Evolutionary conservation across 2,888 invertebrate species (phyloP).

Genomic region (Brachycybe producta): DNA sequence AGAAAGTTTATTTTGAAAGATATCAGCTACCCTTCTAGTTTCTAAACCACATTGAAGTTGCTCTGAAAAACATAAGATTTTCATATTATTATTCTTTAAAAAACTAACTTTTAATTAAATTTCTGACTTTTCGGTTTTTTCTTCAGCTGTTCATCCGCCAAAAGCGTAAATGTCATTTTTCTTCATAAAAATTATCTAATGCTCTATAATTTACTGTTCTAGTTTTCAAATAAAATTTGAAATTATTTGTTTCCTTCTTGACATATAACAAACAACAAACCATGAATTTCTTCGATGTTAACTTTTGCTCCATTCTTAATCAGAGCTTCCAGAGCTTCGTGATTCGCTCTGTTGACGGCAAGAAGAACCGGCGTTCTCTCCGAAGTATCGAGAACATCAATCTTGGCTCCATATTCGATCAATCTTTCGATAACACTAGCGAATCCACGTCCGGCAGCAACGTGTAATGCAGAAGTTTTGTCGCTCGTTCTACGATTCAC

Average conservation of each 20-base stretch:
- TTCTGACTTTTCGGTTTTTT: too few relatives aligned
- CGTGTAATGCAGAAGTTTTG: conserved; percentile 48
- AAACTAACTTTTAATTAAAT: too few relatives aligned
- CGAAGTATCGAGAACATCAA: conserved; percentile 47
- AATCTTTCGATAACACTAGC: conserved; percentile 43
- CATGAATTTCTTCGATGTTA: conserved; percentile 49
- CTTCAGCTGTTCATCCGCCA: too few relatives aligned
- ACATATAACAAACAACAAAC: conserved; percentile 30
- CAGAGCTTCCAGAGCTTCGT: conserved; percentile 35
- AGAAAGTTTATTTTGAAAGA: too few relatives aligned
- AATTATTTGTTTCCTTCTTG: not conserved
- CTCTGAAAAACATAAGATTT: too few relatives aligned
- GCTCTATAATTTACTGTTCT: too few relatives aligned
- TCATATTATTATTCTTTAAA: too few relatives aligned
- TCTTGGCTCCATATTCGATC: conserved; percentile 43
- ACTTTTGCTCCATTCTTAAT: conserved; percentile 31
- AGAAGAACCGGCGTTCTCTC: conserved; percentile 41
- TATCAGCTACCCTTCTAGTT: too few relatives aligned
- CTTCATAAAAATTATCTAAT: too few relatives aligned
- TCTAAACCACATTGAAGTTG: too few relatives aligned
- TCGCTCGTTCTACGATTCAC: conserved; percentile 46
- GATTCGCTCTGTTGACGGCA: conserved; percentile 35
- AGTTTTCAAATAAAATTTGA: too few relatives aligned
- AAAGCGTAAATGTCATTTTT: too few relatives aligned
- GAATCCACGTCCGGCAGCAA: conserved; percentile 46